These are phyloP conservation scores for Harpalus rubripes DNA, from an alignment of 2,888 invertebrate genomes.

Conservation along the genomic window DNA sequence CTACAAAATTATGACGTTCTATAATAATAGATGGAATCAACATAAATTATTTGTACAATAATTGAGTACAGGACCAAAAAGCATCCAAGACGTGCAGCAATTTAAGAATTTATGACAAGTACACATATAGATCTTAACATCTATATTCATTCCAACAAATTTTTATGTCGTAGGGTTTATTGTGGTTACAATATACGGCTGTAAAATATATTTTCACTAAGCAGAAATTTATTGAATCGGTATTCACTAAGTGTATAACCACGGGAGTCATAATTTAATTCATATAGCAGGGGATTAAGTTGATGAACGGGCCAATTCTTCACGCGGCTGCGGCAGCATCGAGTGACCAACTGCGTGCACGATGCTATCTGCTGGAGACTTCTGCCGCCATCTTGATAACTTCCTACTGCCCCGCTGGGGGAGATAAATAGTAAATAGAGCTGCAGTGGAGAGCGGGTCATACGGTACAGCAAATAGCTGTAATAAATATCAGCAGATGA, in stretches of 20 bases:
- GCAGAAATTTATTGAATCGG: constrained; percentile 64
- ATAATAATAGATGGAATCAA: not conserved
- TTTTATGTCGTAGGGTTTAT: not conserved
- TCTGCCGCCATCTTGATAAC: constrained; percentile 71
- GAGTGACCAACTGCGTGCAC: constrained; percentile 36
- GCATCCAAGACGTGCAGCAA: not conserved
- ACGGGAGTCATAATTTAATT: constrained; percentile 64
- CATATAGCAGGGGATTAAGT: constrained; percentile 61
- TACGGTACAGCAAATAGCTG: constrained; percentile 74
- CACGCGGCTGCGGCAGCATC: constrained; percentile 55
- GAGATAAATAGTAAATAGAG: constrained; percentile 77
- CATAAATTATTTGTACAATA: not conserved
- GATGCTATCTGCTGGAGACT: constrained; percentile 48
- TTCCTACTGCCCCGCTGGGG: constrained; percentile 76
- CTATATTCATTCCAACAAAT: not conserved
- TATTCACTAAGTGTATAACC: constrained; percentile 43
- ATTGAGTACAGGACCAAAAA: not conserved
- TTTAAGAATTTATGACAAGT: not conserved
- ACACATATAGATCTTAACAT: not conserved
- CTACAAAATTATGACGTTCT: not conserved
- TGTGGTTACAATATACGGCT: constrained; percentile 16
- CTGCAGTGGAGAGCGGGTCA: constrained; percentile 69
- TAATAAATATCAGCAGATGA: constrained; percentile 73
- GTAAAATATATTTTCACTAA: constrained; percentile 64
- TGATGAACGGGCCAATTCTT: constrained; percentile 65